phyloP scores from a whole-genome alignment of 2,797 vertebrate genomes.

The Aldrovandia affinis region DNA sequence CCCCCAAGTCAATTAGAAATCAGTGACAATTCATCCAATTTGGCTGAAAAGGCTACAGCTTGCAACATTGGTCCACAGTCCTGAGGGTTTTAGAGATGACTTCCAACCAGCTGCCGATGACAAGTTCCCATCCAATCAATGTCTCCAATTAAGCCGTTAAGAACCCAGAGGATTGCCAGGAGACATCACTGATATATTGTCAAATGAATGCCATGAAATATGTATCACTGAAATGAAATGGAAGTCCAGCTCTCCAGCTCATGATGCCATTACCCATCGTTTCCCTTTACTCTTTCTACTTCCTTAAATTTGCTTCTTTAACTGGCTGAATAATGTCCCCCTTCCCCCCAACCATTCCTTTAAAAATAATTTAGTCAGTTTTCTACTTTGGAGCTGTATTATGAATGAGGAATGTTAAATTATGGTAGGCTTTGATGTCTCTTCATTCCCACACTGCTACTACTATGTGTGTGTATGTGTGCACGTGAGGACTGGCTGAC shows the following conservation, averaged over 20 bases:
- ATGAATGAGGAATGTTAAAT: neutral
- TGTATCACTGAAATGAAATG: neutral
- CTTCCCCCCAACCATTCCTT: neutral
- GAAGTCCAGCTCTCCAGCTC: neutral
- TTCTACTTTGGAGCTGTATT: neutral
- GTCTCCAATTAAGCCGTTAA: neutral
- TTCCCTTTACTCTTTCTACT: neutral
- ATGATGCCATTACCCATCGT: neutral
- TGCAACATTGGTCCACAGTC: too few species aligned
- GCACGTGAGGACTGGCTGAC: neutral
- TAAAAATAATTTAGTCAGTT: neutral
- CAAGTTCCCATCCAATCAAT: neutral
- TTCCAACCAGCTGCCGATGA: neutral
- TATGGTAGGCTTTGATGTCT: constrained; percentile 13
- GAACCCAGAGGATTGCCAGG: neutral
- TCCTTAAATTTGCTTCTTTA: too few species aligned
- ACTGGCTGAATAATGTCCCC: neutral
- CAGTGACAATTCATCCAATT: too few species aligned
- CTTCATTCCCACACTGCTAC: constrained; percentile 13
- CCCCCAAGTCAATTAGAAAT: too few species aligned
- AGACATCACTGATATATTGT: neutral
- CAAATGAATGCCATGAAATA: neutral
- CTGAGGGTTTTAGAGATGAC: too few species aligned
- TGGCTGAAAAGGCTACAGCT: too few species aligned
- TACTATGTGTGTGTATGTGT: neutral